phyloP scores from a whole-genome alignment of 2,888 invertebrate genomes.

The Amphipoea oculea region DNA sequence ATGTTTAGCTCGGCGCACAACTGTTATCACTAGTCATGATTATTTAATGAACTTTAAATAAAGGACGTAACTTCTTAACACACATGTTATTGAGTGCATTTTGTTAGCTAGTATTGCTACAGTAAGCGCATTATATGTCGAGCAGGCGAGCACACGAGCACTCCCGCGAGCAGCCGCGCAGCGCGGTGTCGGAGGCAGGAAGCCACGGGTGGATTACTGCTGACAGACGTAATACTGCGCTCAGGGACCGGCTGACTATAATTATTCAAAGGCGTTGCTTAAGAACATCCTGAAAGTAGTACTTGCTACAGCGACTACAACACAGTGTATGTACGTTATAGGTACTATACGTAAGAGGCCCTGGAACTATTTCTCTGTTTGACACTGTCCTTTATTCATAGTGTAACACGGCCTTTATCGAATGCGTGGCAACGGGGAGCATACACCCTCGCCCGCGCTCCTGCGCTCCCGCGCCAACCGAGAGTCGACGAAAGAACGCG shows the following conservation, averaged over 20 bases:
- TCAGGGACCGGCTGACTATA: background rate
- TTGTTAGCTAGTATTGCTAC: background rate
- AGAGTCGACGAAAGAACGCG: too few species aligned
- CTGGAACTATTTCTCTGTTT: background rate
- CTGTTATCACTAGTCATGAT: background rate
- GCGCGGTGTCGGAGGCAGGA: background rate
- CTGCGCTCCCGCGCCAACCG: too few species aligned
- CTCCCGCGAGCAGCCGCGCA: background rate
- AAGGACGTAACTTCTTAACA: background rate
- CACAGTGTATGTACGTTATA: background rate
- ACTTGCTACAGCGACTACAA: background rate
- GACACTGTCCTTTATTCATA: too few species aligned
- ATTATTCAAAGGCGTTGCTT: conserved; percentile 2
- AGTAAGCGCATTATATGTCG: background rate
- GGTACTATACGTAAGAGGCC: background rate
- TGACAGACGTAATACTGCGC: conserved; percentile 8
- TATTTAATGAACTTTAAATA: background rate
- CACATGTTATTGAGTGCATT: background rate
- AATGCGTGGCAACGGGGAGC: too few species aligned
- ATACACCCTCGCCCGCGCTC: too few species aligned
- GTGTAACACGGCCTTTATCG: too few species aligned
- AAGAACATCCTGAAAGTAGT: background rate
- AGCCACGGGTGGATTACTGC: conserved; percentile 22
- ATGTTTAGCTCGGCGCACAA: background rate
- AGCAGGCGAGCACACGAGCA: background rate